Conservation (phyloP, 2,113 vertebrate genomes). For the Larimichthys polyactis region DNA sequence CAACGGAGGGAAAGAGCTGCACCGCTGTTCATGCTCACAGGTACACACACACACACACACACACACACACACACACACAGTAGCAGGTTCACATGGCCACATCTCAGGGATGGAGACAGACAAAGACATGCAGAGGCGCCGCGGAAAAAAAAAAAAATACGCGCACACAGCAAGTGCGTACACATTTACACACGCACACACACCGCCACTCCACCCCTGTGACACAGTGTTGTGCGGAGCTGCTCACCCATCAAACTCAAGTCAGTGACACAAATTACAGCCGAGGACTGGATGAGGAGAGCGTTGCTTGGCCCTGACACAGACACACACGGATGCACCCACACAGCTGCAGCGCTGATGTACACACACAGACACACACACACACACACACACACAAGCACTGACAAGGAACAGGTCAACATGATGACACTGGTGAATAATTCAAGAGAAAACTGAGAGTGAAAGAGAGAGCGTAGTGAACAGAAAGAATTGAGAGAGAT, state of each 20-base stretch:
- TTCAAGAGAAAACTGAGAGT: slow-evolving; percentile 78
- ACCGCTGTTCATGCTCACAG: slow-evolving; percentile 56
- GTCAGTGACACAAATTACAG: slow-evolving; percentile 87
- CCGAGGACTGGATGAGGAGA: slow-evolving; percentile 80
- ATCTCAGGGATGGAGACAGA: slow-evolving; percentile 69
- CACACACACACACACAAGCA: slow-evolving; percentile 59
- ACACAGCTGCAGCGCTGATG: slow-evolving; percentile 33
- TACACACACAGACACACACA: slow-evolving; percentile 54
- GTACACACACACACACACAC: slow-evolving; percentile 47
- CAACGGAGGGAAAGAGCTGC: slow-evolving; percentile 65
- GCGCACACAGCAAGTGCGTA: slow-evolving; percentile 43
- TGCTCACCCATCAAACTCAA: slow-evolving; percentile 85
- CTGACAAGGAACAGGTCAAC: slow-evolving; percentile 87
- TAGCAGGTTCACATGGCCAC: slow-evolving; percentile 63
- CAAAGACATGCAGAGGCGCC: slow-evolving; percentile 62
- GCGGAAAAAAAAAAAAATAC: not conserved
- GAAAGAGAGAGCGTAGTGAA: slow-evolving; percentile 63
- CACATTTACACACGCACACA: slow-evolving; percentile 47
- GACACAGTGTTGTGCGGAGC: slow-evolving; percentile 76
- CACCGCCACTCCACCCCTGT: slow-evolving; percentile 66
- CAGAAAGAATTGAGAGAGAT: slow-evolving; percentile 63
- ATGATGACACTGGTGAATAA: slow-evolving; percentile 86
- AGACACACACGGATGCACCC: slow-evolving; percentile 49
- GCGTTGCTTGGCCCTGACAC: slow-evolving; percentile 74
- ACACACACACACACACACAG: slow-evolving; percentile 14